A percentile compares a stretch with the other conserved stretches of the same genome.
Conservation (phyloP, 2,113 vertebrate genomes). For the Heterotis niloticus region DNA sequence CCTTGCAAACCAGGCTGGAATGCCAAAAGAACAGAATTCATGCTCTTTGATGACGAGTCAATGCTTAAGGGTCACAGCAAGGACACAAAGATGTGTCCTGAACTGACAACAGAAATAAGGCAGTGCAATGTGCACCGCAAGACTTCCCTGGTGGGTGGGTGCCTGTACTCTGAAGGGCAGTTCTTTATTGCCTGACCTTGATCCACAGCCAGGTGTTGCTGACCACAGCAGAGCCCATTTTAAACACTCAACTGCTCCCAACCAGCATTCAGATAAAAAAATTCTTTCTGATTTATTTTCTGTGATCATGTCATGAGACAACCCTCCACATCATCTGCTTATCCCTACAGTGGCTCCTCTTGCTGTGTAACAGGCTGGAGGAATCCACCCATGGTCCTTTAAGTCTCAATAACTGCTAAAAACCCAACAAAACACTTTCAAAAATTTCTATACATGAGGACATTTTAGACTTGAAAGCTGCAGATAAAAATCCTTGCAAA, state of each 20-base stretch:
- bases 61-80: not conserved
- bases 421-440: not conserved
- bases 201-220: not conserved
- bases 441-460: no score
- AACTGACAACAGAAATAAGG: no score
- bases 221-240: not conserved
- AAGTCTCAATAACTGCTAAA: not conserved
- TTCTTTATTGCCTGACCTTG: slow-evolving; percentile 8
- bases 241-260: slow-evolving; percentile 14
- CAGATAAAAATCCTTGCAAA: no score
- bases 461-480: no score
- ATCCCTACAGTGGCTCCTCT: not conserved
- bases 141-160: not conserved
- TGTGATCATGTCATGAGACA: slow-evolving; percentile 17
- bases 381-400: not conserved
- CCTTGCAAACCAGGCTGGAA: not conserved
- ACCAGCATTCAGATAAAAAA: slow-evolving; percentile 16
- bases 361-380: slow-evolving; percentile 5
- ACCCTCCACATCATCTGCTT: slow-evolving; percentile 3
- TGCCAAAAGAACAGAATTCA: no score
- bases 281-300: slow-evolving; percentile 26
- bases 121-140: slow-evolving; percentile 17
- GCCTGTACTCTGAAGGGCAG: not conserved
- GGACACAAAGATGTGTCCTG: no score
- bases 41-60: not conserved